phyloP scores from a whole-genome alignment of 2,888 invertebrate species.

The Drosophila koepferae region DNA sequence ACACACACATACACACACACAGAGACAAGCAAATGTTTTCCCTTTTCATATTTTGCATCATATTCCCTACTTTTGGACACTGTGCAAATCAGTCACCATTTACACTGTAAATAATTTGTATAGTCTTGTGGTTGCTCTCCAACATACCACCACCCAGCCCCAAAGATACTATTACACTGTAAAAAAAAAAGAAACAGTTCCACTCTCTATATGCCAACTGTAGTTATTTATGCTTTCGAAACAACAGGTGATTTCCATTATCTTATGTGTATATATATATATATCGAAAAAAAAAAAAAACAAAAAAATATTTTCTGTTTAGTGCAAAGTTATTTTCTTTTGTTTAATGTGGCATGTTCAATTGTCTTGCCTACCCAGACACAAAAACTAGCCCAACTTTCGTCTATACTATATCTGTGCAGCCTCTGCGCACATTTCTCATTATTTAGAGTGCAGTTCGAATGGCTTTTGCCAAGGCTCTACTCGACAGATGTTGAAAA shows the following conservation, averaged over 20 bases:
- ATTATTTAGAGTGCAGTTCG: constrained; percentile 29
- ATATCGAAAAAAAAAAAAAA: constrained; percentile 10
- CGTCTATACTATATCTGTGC: constrained; percentile 28
- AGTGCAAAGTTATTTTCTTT: constrained; percentile 46
- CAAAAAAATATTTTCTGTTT: constrained; percentile 34
- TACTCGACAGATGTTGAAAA: constrained; percentile 45
- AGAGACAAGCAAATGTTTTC: constrained; percentile 15
- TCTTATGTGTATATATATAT: constrained; percentile 37
- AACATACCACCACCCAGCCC: constrained; percentile 20
- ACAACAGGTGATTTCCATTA: constrained; percentile 73
- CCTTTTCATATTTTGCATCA: constrained; percentile 17
- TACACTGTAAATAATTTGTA: constrained; percentile 79
- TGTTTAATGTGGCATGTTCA: constrained; percentile 73
- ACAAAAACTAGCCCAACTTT: constrained; percentile 42
- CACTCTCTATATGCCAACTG: constrained; percentile 65
- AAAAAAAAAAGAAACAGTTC: constrained; percentile 61
- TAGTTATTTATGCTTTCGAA: constrained; percentile 75
- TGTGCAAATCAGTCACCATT: constrained; percentile 46
- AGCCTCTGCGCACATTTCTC: constrained; percentile 32
- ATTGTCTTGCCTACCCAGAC: constrained; percentile 64
- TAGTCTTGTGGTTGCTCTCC: constrained; percentile 52
- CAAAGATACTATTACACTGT: constrained; percentile 56
- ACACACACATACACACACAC: constrained; percentile 25
- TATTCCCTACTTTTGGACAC: constrained; percentile 17
- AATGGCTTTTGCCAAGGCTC: constrained; percentile 26